A percentile compares a stretch with the other conserved stretches of the same genome.
Conservation (phyloP, 1,140 invertebrate genomes). For the Lordiphosa stackelbergi region DNA sequence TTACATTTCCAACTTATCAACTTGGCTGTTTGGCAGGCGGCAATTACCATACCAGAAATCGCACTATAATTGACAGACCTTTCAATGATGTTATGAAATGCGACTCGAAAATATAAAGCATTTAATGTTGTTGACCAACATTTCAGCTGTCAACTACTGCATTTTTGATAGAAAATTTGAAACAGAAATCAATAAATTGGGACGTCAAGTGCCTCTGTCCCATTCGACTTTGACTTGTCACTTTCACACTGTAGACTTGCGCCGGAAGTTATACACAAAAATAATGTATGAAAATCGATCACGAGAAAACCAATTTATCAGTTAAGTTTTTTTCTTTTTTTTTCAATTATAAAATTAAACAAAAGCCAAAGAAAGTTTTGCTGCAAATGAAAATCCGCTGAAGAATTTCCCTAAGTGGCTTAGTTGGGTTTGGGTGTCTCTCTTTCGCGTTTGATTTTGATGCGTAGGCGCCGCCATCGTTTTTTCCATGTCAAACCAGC, state of each 20-base stretch:
- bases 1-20: constrained; percentile 2
- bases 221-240: constrained; percentile 46
- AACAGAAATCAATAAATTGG: constrained; percentile 45
- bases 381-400: constrained; percentile 64
- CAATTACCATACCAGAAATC: constrained; percentile 60
- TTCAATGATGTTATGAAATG: constrained; percentile 62
- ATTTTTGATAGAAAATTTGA: constrained; percentile 28
- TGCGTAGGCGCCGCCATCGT: constrained; percentile 68
- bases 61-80: constrained; percentile 62
- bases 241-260: constrained; percentile 30
- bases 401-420: constrained; percentile 73
- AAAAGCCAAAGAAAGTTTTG: constrained; percentile 61
- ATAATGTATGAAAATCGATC: constrained; percentile 44
- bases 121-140: constrained; percentile 41
- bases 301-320: constrained; percentile 70
- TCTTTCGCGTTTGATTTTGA: constrained; percentile 22
- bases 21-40: constrained; percentile 30
- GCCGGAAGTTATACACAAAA: constrained; percentile 53
- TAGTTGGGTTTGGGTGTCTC: constrained; percentile 28
- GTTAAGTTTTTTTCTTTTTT: constrained; percentile 15
- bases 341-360: constrained; percentile 56
- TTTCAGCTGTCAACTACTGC: constrained; percentile 66
- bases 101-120: constrained; percentile 36
- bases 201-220: constrained; percentile 60
- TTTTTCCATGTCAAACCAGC: constrained; percentile 68